Evolutionary conservation across 1,140 invertebrate genomes (phyloP).

Genomic region (Tetragonula clypearis): DNA sequence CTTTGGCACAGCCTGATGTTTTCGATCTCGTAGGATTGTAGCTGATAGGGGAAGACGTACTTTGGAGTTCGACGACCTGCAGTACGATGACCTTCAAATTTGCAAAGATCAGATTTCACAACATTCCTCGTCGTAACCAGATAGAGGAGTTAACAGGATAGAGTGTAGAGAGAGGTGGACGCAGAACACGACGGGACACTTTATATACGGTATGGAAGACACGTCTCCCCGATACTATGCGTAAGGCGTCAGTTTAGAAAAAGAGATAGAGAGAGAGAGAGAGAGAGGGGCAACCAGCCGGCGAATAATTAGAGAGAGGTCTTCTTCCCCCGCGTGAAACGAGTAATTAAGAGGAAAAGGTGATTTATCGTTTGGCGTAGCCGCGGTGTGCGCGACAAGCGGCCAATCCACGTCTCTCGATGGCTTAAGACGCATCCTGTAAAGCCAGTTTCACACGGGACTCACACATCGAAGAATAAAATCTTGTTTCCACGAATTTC

Average conservation of each 20-base stretch:
- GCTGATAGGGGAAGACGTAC: too few relatives aligned
- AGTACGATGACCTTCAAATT: too few relatives aligned
- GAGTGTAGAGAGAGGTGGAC: too few relatives aligned
- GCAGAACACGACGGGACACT: not conserved
- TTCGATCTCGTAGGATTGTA: too few relatives aligned
- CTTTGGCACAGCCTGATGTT: too few relatives aligned
- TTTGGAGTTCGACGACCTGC: too few relatives aligned
- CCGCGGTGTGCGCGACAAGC: constrained; percentile 20
- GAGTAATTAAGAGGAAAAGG: constrained; percentile 57
- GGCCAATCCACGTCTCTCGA: not conserved
- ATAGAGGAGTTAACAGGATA: constrained; percentile 11
- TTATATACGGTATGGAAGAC: constrained; percentile 15
- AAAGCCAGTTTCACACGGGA: not conserved
- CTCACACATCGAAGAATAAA: too few relatives aligned
- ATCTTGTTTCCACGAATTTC: too few relatives aligned
- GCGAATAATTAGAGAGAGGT: constrained; percentile 51
- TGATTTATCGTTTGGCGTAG: constrained; percentile 53
- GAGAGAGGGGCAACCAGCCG: not conserved
- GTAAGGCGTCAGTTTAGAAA: not conserved
- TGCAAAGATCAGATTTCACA: too few relatives aligned
- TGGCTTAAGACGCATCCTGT: not conserved
- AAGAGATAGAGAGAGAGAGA: not conserved
- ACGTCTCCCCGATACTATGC: constrained; percentile 9
- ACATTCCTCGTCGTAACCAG: not conserved
- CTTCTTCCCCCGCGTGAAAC: constrained; percentile 10